A percentile compares a stretch with the other conserved stretches of the same genome.
These are phyloP conservation scores for Actinemys pallida DNA, from an alignment of 2,113 vertebrate species.

Conservation along the genomic window DNA sequence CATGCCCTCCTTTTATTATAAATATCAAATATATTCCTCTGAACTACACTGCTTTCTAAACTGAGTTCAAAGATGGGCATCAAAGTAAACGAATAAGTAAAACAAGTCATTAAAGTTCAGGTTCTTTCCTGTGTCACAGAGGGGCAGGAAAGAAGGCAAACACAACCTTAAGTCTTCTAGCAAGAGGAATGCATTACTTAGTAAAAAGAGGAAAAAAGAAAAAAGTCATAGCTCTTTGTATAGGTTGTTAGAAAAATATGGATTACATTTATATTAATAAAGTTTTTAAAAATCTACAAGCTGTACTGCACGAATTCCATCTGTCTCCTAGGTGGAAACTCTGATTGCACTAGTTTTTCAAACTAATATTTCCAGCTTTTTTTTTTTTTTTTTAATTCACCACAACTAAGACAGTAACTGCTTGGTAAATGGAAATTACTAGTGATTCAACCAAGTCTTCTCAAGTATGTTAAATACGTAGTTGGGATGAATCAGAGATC, in stretches of 20 bases:
- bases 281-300: not conserved
- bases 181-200: constrained; percentile 15
- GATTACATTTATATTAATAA: not conserved
- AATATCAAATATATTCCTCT: not conserved
- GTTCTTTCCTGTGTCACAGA: constrained; percentile 32
- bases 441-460: not conserved
- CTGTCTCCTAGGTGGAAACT: constrained; percentile 14
- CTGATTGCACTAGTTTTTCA: not conserved
- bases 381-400: not conserved
- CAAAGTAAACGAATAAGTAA: constrained; percentile 39
- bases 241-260: not conserved
- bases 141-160: constrained; percentile 21
- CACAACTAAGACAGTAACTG: not conserved
- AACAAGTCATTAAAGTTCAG: constrained; percentile 22
- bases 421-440: not conserved
- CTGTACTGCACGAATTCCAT: not conserved
- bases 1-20: not conserved
- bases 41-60: not conserved
- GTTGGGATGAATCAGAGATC: not conserved
- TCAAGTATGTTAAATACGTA: not conserved
- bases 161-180: not conserved
- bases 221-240: not conserved
- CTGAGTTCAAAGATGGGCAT: constrained; percentile 6
- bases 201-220: not conserved
- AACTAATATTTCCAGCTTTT: not conserved